Base-by-base conservation (phyloP, 2,113 vertebrate genomes). In the Dromas ardeola region DNA sequence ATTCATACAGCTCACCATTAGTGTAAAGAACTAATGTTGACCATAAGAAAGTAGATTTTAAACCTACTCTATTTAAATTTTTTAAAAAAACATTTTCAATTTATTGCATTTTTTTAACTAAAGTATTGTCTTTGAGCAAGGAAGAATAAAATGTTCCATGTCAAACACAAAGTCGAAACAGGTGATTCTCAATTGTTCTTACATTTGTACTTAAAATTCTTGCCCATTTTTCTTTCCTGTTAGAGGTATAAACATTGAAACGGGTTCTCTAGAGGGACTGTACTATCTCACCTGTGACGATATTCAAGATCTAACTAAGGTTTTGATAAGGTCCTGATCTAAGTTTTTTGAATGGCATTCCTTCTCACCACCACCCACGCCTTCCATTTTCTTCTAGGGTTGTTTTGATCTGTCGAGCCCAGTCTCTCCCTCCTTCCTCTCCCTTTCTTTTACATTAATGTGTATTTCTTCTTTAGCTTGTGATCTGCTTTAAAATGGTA, bases 401-500 rank as follows among this genome's bases (percentile, higher is more conserved):
- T 79, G 53, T 84, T 96, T 93, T 89, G 43, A 53, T 96, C 47
- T 78, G 11, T 43, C 71, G 73, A 87, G 81, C 50, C 29, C 67
- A 49, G 3, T 84, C 77, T 88, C 43, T 90, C 10, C 13, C 66
- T 13, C 70, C 67, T 87, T 88, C 86, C 71, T 89, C 58, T 56
- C 55, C 23, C 29, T 76, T 56, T 67, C 42, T 67, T 65, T 74
- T 47, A 73, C 93, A 47, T 96, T 81, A 38, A 82, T 18, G 25
- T 86, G 50, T 78, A 13, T 82, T 94, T 93, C 74, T 82, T 59
- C 29, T 88, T 86, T 95, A 78, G 36, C 84, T 91, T 93, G 62
- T 96, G 94, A 83, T 95, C 84, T 97, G 76, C 90, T 97, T 97
- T 91, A 70, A 88, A 96, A 91, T 81, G 70, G 32, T 49, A 50